Evolutionary conservation across 2,888 invertebrate genomes (phyloP).

Genomic region (Epistrophe eligans): DNA sequence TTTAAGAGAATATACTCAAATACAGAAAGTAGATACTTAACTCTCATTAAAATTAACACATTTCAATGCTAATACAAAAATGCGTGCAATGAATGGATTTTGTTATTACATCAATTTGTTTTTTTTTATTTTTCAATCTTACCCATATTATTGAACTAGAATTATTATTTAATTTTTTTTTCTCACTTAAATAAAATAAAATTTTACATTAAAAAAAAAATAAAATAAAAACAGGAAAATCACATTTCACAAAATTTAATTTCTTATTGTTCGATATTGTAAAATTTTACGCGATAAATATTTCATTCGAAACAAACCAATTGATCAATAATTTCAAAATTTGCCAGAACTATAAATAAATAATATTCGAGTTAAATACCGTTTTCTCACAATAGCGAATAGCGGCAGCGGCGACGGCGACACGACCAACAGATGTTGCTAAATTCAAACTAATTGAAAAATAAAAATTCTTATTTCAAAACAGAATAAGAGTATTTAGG

Average conservation of each 20-base stretch:
- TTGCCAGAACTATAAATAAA: constrained; percentile 56
- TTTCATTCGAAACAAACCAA: constrained; percentile 42
- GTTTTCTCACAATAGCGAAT: constrained; percentile 13
- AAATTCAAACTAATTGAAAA: constrained; percentile 65
- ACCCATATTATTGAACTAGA: constrained; percentile 4
- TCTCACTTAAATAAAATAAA: background rate
- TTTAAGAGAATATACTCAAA: background rate
- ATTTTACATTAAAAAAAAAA: background rate
- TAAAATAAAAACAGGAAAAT: background rate
- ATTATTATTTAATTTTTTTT: background rate
- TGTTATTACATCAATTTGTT: too few relatives aligned
- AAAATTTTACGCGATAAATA: constrained; percentile 36
- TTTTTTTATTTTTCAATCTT: constrained; percentile 2
- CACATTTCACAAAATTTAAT: background rate
- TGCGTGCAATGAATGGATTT: too few relatives aligned
- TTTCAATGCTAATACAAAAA: background rate
- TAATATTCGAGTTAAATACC: constrained; percentile 33
- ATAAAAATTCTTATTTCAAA: constrained; percentile 57
- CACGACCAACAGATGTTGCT: constrained; percentile 63
- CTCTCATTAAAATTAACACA: background rate
- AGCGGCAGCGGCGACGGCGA: background rate
- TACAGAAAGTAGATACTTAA: constrained; percentile 6
- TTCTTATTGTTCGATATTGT: constrained; percentile 21
- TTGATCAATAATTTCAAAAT: constrained; percentile 43
- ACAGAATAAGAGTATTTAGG: constrained; percentile 23